These are phyloP conservation scores for Caranx melampygus DNA, from an alignment of 2,113 vertebrate genomes.

Conservation along the genomic window DNA sequence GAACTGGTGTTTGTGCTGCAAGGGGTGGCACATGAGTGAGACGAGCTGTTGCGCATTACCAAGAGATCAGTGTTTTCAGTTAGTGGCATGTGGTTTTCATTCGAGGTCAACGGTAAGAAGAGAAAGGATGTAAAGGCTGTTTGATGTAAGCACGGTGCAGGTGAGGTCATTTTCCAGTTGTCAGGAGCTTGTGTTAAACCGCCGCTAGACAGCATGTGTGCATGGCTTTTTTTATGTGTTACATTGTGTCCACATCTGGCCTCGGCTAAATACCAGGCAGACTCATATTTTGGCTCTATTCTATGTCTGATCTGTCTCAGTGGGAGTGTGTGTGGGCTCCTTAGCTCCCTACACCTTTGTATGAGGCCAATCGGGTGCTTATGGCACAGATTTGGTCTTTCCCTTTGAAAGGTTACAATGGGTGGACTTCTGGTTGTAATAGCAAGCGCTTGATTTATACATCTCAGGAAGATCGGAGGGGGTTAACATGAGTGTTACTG, in stretches of 20 bases:
- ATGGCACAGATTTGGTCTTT: constrained; percentile 3
- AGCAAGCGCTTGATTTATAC: constrained; percentile 61
- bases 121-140: constrained; percentile 76
- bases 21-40: constrained; percentile 29
- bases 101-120: constrained; percentile 55
- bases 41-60: constrained; percentile 52
- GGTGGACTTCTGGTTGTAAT: constrained; percentile 15
- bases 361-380: constrained; percentile 13
- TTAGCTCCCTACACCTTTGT: constrained; percentile 35
- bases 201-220: constrained; percentile 44
- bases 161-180: constrained; percentile 81
- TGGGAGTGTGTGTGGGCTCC: constrained; percentile 48
- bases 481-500: constrained; percentile 64
- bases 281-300: constrained; percentile 44
- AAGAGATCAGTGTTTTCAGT: constrained; percentile 61
- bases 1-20: constrained; percentile 38
- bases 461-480: constrained; percentile 41
- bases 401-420: constrained; percentile 43
- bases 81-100: constrained; percentile 77
- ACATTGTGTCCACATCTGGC: constrained; percentile 55
- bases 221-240: constrained; percentile 29
- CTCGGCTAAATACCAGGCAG: constrained; percentile 35
- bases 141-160: constrained; percentile 81
- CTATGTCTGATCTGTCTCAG: constrained; percentile 9
- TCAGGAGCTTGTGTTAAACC: constrained; percentile 43